Conservation (phyloP, 2,113 vertebrate genomes). For the Hylia prasina region DNA sequence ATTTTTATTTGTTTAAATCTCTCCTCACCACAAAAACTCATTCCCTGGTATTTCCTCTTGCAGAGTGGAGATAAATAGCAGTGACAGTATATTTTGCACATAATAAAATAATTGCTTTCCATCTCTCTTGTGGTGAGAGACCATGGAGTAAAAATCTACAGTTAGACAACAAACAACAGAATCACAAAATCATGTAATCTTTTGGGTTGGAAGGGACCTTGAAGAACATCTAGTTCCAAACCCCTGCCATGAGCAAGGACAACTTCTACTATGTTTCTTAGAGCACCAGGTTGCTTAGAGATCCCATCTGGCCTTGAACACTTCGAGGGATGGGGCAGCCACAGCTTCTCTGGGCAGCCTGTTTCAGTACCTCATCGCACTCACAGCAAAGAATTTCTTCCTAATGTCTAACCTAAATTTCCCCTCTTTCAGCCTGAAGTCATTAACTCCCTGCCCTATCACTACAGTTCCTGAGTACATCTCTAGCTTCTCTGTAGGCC, state of each 20-base stretch:
- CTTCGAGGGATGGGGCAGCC: background rate
- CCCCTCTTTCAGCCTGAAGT: background rate
- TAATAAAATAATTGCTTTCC: background rate
- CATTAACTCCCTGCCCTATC: background rate
- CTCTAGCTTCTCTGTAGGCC: background rate
- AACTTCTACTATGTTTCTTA: background rate
- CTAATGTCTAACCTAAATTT: background rate
- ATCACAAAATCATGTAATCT: background rate
- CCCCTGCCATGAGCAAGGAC: background rate
- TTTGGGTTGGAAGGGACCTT: background rate
- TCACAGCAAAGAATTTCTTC: background rate
- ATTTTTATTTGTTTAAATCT: background rate
- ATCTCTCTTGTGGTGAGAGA: background rate
- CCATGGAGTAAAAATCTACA: background rate
- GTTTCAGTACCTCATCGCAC: background rate
- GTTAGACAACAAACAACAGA: background rate
- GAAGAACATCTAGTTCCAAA: background rate
- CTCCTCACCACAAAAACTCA: background rate
- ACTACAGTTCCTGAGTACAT: background rate
- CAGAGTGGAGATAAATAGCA: background rate
- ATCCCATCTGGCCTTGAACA: background rate
- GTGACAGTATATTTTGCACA: background rate
- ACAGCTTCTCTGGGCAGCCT: too few relatives aligned
- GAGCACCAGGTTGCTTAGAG: background rate
- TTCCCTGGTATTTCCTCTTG: background rate